Evolutionary conservation across 2,113 vertebrate species (phyloP), one percentile per base, ranked within the genome.

Genomic region (Nipponia nippon): DNA sequence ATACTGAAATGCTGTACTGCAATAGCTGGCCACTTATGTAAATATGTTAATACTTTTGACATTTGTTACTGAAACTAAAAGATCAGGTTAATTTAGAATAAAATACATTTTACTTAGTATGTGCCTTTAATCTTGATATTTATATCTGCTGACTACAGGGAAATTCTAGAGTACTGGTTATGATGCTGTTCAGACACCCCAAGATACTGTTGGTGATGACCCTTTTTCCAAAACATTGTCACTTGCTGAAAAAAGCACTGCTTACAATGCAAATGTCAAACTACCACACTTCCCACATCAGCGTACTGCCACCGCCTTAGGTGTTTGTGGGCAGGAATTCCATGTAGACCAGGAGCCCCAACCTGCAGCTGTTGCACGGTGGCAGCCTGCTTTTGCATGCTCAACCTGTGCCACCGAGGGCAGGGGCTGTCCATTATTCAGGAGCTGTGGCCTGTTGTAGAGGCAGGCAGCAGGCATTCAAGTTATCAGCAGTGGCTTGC

Each of bases 81-180:
- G 16, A 72, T 78, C 50, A 61, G 26, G 25, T 78, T 84, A 73
- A 83, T 83, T 86, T 83, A 47, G 44, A 81, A 50, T 82, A 55
- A 71, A 93, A 81, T 78, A 58, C 4, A 5, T 80, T 79, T 66
- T 59, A 34, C 16, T 83, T 63, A 80, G 30, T 46, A 38, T 81
- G 10, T 90, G 62, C 72, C 49, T 95, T 95, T 95, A 86, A 66
- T 89, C 58, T 77, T 92, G 69, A 11, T 92, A 78, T 91, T 89
- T 95, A 30, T 30, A 32, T 81, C 27, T 89, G 71, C 83, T 89
- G 83, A 86, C 50, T 62, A 10, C 36, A 66, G 38, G 20, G 50
- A 84, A 78, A 55, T 82, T 71, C 10, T 84, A n/a, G 59, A 58
- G 9, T 53, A 18, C 25, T 83, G 53, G 2, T 47, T 89, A 83